Percentiles rank a stretch among this genome's conserved stretches.
These are phyloP conservation scores for Odontothrips loti DNA, from an alignment of 2,888 invertebrate species.

Conservation along the genomic window DNA sequence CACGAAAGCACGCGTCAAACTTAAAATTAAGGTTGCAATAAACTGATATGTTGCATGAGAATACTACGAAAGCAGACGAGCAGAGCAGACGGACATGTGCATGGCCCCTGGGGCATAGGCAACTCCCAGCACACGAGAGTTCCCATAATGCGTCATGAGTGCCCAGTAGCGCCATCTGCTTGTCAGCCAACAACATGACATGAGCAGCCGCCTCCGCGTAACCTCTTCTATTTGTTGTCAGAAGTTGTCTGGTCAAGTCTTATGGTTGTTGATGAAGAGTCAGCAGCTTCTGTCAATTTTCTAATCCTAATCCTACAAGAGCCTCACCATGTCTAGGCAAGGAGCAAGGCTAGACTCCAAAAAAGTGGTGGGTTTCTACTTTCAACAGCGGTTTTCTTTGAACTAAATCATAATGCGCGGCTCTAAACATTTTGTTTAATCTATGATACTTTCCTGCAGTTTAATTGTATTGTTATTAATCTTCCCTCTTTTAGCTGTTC, in stretches of 20 bases:
- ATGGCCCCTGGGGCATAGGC: not conserved
- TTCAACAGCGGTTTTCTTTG: not conserved
- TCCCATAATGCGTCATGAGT: not conserved
- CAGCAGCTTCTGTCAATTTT: not conserved
- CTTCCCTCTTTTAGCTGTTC: too few species aligned
- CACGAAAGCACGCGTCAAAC: not conserved
- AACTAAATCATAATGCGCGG: not conserved
- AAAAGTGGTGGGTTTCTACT: slow-evolving; percentile 62
- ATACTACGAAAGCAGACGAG: slow-evolving; percentile 1
- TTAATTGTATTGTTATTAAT: not conserved
- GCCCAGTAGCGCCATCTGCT: not conserved
- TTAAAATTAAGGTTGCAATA: not conserved
- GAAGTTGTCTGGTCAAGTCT: not conserved
- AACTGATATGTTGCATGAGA: not conserved
- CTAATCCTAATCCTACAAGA: not conserved
- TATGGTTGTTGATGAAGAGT: not conserved
- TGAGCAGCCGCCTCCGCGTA: not conserved
- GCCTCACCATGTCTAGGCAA: slow-evolving; percentile 63
- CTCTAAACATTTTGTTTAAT: not conserved
- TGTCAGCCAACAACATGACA: not conserved
- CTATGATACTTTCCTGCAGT: too few species aligned
- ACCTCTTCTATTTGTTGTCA: not conserved
- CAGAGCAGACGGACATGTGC: not conserved
- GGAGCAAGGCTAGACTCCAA: slow-evolving; percentile 67
- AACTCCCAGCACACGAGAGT: not conserved